Evolutionary conservation across 2,113 vertebrate species (phyloP).

Genomic region (Pangasianodon hypophthalmus): DNA sequence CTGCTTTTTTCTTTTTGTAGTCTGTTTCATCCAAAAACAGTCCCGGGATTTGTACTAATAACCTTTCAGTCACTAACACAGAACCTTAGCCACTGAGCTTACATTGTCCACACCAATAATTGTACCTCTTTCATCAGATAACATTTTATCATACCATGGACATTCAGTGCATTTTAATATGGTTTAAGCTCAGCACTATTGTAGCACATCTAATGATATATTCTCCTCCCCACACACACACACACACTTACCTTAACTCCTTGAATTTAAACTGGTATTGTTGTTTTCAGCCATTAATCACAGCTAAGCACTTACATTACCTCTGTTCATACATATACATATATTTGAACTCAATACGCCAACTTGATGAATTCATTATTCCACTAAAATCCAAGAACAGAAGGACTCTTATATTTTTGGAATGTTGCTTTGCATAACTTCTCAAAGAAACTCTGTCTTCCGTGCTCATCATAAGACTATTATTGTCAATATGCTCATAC

Average conservation of each 20-base stretch:
- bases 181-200: neutral
- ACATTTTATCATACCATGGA: neutral
- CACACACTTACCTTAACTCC: neutral
- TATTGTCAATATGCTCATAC: neutral
- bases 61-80: neutral
- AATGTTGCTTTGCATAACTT: neutral
- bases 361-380: neutral
- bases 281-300: constrained; percentile 11
- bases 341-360: neutral
- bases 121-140: neutral
- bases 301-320: neutral
- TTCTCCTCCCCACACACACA: too few species aligned
- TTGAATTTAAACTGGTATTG: constrained; percentile 9
- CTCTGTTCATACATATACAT: neutral
- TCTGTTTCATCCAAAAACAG: neutral
- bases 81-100: neutral
- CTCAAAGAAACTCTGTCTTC: neutral
- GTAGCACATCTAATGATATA: neutral
- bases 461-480: neutral
- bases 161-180: neutral
- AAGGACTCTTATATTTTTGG: neutral
- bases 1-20: neutral
- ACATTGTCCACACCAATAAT: neutral
- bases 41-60: neutral
- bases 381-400: neutral